Base-by-base conservation (phyloP, 2,888 invertebrate genomes). In the Apotomis capreana region DNA sequence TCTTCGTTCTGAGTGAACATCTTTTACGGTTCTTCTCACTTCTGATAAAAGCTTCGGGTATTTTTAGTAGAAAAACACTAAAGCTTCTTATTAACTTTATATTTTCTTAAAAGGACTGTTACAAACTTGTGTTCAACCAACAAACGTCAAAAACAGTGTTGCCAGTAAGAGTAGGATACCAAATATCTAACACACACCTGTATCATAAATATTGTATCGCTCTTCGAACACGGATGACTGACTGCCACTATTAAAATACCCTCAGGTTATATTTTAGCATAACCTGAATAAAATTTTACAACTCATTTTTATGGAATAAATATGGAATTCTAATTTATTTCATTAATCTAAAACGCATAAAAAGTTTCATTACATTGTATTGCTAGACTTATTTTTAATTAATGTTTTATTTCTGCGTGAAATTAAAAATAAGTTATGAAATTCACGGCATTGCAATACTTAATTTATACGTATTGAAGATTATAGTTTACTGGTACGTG, bases 391-490 rank as follows among this genome's bases (percentile, higher is more conserved):
- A 77, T 81, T 74, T 78, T 75, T 80, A 84, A 87, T 86, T 85
- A 86, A 84, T 87, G 84, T 58, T 85, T 84, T 84, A 83, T 84
- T 83, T 83, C 77, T 74, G 83, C 86, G 84, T 85, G 86, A 85
- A 86, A 87, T 87, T 85, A 86, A 86, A 86, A 85, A 84, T 81
- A 84, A 81, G 81, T 81, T 80, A 79, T 79, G 77, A 80, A 80
- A 78, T 79, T 81, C 80, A 80, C 80, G 82, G 75, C 79, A 76
- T 79, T 79, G 77, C 77, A 75, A 80, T 82, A 80, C 77, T 79
- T 81, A 81, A 81, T 82, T 81, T 81, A 72, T 69, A 26, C 26
- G 26, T 26, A 74, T 76, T 70, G 70, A 57, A 75, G 71, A 74
- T 75, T 75, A 75, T 72, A 62, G 65, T 75, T 75, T 74, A 73